phyloP scores from a whole-genome alignment of 2,888 invertebrate genomes.

The Anorthoa munda region DNA sequence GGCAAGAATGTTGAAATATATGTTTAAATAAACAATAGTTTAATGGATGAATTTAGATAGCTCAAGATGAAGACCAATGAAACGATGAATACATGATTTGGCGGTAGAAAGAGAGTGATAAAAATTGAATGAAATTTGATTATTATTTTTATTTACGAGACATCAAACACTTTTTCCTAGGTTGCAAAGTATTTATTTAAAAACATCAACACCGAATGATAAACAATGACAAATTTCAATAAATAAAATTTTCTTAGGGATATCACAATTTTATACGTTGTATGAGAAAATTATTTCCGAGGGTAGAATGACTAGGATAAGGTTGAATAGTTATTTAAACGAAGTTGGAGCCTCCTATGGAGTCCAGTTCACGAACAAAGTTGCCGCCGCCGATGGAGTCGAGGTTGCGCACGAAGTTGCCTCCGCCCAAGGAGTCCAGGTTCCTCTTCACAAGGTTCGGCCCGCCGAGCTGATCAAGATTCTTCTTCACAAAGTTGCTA shows the following conservation, averaged over 20 bases:
- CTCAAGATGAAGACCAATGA: background rate
- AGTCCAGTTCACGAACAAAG: slow-evolving; percentile 83
- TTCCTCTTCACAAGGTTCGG: slow-evolving; percentile 85
- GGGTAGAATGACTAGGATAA: slow-evolving; percentile 56
- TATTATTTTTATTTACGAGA: too few species aligned
- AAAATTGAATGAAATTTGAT: background rate
- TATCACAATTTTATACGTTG: slow-evolving; percentile 79
- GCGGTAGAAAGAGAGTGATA: background rate
- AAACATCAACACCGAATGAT: slow-evolving; percentile 70
- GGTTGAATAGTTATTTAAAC: slow-evolving; percentile 70
- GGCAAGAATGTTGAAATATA: too few species aligned
- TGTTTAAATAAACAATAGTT: too few species aligned
- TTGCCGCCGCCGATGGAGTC: slow-evolving; percentile 90
- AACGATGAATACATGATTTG: background rate
- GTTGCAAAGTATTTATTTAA: slow-evolving; percentile 77
- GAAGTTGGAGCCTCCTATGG: slow-evolving; percentile 84
- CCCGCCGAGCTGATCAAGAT: slow-evolving; percentile 85
- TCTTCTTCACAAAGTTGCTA: slow-evolving; percentile 85
- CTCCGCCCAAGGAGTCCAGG: slow-evolving; percentile 85
- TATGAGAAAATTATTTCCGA: slow-evolving; percentile 63
- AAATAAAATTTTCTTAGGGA: slow-evolving; percentile 70
- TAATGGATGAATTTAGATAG: background rate
- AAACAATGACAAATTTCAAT: slow-evolving; percentile 67
- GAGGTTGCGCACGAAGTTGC: slow-evolving; percentile 85
- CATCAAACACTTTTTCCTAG: slow-evolving; percentile 38